Conservation (phyloP, 1,140 invertebrate genomes). For the Drosophila persimilis region DNA sequence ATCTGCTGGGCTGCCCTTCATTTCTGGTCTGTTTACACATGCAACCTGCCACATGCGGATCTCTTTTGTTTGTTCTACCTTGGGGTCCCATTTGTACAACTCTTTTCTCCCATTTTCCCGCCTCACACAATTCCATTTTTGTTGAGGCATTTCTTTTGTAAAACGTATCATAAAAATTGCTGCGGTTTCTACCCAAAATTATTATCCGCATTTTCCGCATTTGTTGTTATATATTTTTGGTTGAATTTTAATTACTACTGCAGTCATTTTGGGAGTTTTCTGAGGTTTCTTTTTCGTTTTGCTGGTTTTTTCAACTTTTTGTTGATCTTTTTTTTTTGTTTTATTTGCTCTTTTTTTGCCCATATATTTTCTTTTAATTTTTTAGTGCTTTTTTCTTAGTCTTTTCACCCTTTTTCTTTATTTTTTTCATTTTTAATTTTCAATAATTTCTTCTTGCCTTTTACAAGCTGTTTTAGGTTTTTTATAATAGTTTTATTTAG, state of each 20-base stretch:
- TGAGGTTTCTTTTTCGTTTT: too few species aligned
- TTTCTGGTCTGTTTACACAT: constrained; percentile 40
- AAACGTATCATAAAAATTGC: constrained; percentile 7
- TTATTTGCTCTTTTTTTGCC: too few species aligned
- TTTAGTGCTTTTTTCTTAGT: too few species aligned
- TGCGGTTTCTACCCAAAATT: constrained; percentile 19
- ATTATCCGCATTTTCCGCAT: constrained; percentile 38
- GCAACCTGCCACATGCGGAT: constrained; percentile 30
- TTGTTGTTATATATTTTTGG: too few species aligned
- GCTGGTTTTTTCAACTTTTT: too few species aligned
- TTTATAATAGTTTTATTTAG: too few species aligned
- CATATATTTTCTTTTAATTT: too few species aligned
- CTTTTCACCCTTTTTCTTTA: too few species aligned
- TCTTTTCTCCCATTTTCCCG: background rate
- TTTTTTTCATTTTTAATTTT: too few species aligned
- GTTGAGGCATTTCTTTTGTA: constrained; percentile 18
- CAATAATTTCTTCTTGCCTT: too few species aligned
- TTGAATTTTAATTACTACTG: constrained; percentile 27
- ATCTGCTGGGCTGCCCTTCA: constrained; percentile 32
- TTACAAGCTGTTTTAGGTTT: too few species aligned
- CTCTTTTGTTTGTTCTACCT: constrained; percentile 36
- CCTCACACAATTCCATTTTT: constrained; percentile 12
- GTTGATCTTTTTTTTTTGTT: too few species aligned
- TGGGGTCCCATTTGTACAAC: background rate
- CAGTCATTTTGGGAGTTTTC: constrained; percentile 35